A percentile compares a stretch with the other conserved stretches of the same genome.
phyloP scores from a whole-genome alignment of 2,888 invertebrate genomes.

The Acronicta aceris region DNA sequence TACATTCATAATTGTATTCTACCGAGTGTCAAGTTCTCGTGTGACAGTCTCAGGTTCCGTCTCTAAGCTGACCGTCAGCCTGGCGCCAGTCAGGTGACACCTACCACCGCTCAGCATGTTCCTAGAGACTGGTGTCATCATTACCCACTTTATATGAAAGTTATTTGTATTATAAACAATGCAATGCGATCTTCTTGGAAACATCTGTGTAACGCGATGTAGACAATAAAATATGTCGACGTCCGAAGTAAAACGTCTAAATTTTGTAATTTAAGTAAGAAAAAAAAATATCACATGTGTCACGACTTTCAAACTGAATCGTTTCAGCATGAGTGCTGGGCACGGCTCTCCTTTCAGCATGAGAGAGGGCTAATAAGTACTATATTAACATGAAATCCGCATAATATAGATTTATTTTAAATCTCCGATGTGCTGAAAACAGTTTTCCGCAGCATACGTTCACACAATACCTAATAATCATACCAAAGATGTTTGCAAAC shows the following conservation, averaged over 20 bases:
- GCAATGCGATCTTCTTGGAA: slow-evolving; percentile 40
- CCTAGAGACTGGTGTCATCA: slow-evolving; percentile 44
- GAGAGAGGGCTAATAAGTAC: too few relatives aligned
- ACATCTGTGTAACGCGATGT: slow-evolving; percentile 19
- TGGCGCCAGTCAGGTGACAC: slow-evolving; percentile 83
- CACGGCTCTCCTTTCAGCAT: too few relatives aligned
- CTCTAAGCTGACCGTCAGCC: slow-evolving; percentile 72
- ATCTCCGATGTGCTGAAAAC: neutral
- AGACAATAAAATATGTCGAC: neutral
- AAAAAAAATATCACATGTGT: too few relatives aligned
- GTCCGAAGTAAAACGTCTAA: too few relatives aligned
- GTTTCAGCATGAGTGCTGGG: too few relatives aligned
- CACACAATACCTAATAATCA: slow-evolving; percentile 17
- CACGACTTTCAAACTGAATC: too few relatives aligned
- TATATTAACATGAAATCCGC: neutral
- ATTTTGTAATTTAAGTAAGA: too few relatives aligned
- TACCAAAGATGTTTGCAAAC: slow-evolving; percentile 31
- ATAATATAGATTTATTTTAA: neutral
- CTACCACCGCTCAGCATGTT: slow-evolving; percentile 49
- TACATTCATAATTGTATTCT: slow-evolving; percentile 37
- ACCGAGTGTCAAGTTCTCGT: slow-evolving; percentile 56
- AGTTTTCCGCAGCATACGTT: slow-evolving; percentile 1
- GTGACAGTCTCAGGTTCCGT: slow-evolving; percentile 71
- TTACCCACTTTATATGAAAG: slow-evolving; percentile 37
- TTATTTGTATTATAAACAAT: slow-evolving; percentile 44